phyloP scores from a whole-genome alignment of 1,140 invertebrate genomes.

The Philopotamus ludificatus region DNA sequence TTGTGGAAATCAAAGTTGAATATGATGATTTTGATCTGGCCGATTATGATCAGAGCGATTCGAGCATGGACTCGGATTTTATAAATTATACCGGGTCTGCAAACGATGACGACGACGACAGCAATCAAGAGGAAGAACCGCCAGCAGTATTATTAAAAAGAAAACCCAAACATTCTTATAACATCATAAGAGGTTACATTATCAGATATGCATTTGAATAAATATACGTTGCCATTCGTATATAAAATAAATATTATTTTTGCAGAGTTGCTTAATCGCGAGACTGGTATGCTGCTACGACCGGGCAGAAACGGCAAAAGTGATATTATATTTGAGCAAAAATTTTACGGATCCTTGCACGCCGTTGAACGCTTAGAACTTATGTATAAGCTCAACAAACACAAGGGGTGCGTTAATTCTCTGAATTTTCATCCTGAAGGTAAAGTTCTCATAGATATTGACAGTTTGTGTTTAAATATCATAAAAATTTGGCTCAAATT shows the following conservation, averaged over 20 bases:
- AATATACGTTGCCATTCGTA: background rate
- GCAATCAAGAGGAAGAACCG: slow-evolving; percentile 50
- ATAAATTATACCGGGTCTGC: slow-evolving; percentile 46
- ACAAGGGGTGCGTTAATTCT: slow-evolving; percentile 89
- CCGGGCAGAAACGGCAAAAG: slow-evolving; percentile 52
- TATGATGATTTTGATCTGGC: background rate
- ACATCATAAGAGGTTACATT: slow-evolving; percentile 55
- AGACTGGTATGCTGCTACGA: slow-evolving; percentile 59
- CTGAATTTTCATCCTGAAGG: slow-evolving; percentile 83
- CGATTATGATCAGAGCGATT: slow-evolving; percentile 28
- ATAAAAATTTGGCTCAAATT: no score
- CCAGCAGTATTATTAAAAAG: slow-evolving; percentile 59
- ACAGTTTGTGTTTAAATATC: no score
- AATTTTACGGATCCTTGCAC: slow-evolving; percentile 79
- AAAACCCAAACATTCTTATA: slow-evolving; percentile 69
- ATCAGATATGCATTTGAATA: background rate
- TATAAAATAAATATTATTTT: background rate
- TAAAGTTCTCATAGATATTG: slow-evolving; percentile 26
- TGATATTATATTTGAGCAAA: slow-evolving; percentile 64
- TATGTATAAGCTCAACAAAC: slow-evolving; percentile 74
- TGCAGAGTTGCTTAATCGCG: slow-evolving; percentile 62
- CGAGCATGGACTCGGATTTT: slow-evolving; percentile 26
- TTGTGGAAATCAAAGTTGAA: no score
- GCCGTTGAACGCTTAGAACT: slow-evolving; percentile 80
- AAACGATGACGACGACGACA: slow-evolving; percentile 47